A percentile compares a stretch with the other conserved stretches of the same genome.
phyloP scores from a whole-genome alignment of 2,113 vertebrate genomes.

The Plestiodon gilberti region DNA sequence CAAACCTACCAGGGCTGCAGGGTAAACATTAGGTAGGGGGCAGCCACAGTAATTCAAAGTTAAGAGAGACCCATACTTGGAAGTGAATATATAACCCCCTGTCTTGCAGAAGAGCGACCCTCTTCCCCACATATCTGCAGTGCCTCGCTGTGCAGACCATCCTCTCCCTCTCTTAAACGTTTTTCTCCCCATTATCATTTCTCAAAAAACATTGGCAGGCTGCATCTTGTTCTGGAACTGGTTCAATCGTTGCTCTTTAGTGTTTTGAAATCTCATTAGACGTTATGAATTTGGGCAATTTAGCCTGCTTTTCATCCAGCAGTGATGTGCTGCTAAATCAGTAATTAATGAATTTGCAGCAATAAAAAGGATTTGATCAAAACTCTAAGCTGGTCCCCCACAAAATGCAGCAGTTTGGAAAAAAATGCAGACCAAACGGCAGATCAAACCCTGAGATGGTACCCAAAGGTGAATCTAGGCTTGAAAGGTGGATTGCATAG shows the following conservation, averaged over 20 bases:
- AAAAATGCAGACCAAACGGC: conserved; percentile 5
- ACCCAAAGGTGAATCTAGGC: no score
- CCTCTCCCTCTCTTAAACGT: not conserved
- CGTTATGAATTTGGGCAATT: conserved; percentile 34
- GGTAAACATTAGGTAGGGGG: not conserved
- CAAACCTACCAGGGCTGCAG: not conserved
- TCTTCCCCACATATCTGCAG: not conserved
- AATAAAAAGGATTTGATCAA: conserved; percentile 8
- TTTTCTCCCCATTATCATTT: not conserved
- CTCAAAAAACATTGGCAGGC: conserved; percentile 31
- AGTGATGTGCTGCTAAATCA: conserved; percentile 23
- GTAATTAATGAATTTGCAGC: conserved; percentile 56
- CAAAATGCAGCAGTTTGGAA: not conserved
- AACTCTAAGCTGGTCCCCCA: not conserved
- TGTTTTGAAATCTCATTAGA: conserved; percentile 52
- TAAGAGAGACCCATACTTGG: not conserved
- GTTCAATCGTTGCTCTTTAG: conserved; percentile 37
- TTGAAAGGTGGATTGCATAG: not conserved
- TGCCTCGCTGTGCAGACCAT: not conserved
- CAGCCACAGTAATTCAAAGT: not conserved
- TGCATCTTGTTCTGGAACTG: conserved; percentile 9
- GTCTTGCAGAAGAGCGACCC: not conserved
- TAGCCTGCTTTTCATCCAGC: conserved; percentile 38
- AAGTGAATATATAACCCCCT: not conserved
- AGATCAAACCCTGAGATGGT: not conserved